Evolutionary conservation across 2,797 vertebrate species (phyloP).

Genomic region (Lateolabrax maculatus): DNA sequence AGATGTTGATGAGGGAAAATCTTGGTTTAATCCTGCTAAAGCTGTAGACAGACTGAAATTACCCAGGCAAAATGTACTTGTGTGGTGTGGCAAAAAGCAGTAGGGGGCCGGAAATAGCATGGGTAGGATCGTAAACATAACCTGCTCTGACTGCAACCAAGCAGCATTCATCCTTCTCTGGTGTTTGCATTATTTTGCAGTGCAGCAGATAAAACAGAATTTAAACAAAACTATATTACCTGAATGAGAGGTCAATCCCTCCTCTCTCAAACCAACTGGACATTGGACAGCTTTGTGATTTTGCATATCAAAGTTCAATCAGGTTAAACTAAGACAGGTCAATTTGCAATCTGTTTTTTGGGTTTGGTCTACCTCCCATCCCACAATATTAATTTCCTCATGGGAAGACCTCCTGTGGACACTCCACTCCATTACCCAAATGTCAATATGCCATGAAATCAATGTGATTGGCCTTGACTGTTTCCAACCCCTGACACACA

Average conservation of each 20-base stretch:
- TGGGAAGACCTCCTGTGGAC: neutral
- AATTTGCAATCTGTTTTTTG: too few relatives aligned
- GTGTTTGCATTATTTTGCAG: neutral
- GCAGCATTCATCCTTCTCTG: neutral
- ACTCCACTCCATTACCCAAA: neutral
- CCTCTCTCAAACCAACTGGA: neutral
- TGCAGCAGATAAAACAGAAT: neutral
- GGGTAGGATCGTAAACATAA: neutral
- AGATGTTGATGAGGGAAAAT: slow-evolving; percentile 2
- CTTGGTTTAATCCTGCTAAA: neutral
- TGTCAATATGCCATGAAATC: neutral
- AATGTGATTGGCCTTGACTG: neutral
- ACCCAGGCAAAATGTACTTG: neutral
- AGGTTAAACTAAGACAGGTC: neutral
- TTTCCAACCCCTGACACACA: neutral
- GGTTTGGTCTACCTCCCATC: too few relatives aligned
- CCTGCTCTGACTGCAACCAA: neutral
- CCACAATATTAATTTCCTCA: neutral
- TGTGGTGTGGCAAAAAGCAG: neutral
- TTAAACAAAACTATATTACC: neutral
- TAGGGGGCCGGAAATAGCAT: neutral
- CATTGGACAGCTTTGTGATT: neutral
- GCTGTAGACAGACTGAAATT: neutral
- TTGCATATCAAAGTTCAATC: neutral
- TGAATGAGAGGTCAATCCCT: neutral